Conservation (phyloP, 2,113 vertebrate genomes). For the Grus americana region DNA sequence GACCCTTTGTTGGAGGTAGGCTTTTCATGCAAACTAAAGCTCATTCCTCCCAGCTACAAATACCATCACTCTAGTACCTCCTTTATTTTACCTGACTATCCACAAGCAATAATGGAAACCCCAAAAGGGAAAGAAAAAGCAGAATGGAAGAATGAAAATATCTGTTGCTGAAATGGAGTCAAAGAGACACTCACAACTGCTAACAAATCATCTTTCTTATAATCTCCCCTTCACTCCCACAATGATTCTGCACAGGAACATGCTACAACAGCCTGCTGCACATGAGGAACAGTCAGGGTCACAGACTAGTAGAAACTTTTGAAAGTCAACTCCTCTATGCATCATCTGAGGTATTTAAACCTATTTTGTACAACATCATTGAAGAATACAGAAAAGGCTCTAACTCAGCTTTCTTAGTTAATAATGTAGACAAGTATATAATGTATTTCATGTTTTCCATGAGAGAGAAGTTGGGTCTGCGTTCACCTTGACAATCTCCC, state of each 20-base stretch:
- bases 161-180: background rate
- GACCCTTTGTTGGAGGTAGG: background rate
- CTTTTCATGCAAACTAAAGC: background rate
- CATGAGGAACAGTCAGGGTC: background rate
- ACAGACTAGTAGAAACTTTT: background rate
- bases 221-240: background rate
- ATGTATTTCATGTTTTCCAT: background rate
- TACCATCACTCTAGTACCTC: background rate
- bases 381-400: background rate
- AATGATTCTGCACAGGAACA: background rate
- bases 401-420: background rate
- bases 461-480: background rate
- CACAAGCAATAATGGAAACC: background rate
- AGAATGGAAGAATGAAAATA: background rate
- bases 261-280: background rate
- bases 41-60: background rate
- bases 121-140: background rate
- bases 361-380: background rate
- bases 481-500: background rate
- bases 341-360: background rate
- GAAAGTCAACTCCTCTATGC: background rate
- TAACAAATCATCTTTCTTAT: background rate
- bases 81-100: background rate
- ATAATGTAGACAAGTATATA: background rate
- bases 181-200: background rate